phyloP scores from a whole-genome alignment of 1,140 invertebrate species.

The Babylonia areolata region DNA sequence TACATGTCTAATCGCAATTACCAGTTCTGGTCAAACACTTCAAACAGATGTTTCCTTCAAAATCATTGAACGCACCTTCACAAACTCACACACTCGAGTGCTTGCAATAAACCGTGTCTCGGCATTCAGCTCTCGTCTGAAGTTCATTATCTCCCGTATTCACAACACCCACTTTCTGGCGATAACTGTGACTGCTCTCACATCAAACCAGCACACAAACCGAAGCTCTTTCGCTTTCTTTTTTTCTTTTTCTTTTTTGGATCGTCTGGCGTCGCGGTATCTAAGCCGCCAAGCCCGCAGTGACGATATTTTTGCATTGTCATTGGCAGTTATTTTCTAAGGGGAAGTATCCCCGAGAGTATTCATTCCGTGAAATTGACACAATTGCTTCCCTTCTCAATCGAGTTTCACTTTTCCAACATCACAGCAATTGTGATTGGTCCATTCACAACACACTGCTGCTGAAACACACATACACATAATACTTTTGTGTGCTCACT shows the following conservation, averaged over 20 bases:
- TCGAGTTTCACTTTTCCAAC: too few relatives aligned
- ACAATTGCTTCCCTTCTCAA: background rate
- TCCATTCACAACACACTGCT: too few relatives aligned
- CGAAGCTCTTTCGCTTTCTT: background rate
- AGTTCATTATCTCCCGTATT: background rate
- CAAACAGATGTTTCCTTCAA: background rate
- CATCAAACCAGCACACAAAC: too few relatives aligned
- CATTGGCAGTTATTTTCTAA: background rate
- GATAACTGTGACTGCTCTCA: background rate
- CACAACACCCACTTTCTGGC: background rate
- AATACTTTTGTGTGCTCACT: too few relatives aligned
- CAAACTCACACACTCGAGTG: too few relatives aligned
- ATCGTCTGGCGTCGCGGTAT: constrained; percentile 24
- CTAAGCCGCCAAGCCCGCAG: constrained; percentile 25
- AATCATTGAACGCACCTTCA: too few relatives aligned
- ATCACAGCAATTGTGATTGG: too few relatives aligned
- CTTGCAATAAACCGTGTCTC: background rate
- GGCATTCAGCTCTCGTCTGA: too few relatives aligned
- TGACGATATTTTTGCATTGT: background rate
- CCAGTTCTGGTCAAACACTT: too few relatives aligned
- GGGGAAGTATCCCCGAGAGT: background rate
- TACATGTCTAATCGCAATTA: too few relatives aligned
- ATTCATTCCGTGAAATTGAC: background rate
- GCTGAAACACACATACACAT: too few relatives aligned
- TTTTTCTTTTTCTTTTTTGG: background rate